Evolutionary conservation across 2,888 invertebrate genomes (phyloP), one percentile per base, ranked within the genome.

Genomic region (Drosophila ustulata): DNA sequence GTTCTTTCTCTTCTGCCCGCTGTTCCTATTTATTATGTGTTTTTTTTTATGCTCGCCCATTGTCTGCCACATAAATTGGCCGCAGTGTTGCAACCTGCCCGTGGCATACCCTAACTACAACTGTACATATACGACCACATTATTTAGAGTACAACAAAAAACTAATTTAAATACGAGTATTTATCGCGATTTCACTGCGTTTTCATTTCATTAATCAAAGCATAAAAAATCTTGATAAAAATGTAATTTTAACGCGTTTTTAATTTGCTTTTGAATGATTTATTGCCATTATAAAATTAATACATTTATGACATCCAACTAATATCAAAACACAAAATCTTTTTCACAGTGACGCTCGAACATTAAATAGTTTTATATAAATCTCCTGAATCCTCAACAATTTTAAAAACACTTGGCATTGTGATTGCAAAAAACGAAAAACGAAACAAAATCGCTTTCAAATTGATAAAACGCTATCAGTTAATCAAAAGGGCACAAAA

Each of bases 41-140:
- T 43, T 70, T 77, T 62, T 62, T 62, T 75, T 66, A 57, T 50
- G 4, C 30, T 8, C 37, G 58, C 61, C 71, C 61, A 52, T 57
- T 9, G 13, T 41, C 65, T 46, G 71, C 74, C 83, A 71, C 81
- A 83, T 67, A 74, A 82, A 82, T 80, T 79, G 82, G 58, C 76
- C 67, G 56, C 80, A 68, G 53, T 65, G 73, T 72, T 70, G 50
- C 55, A 57, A 56, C 53, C 71, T 62, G 63, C 45, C 28, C 55
- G 62, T 75, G 71, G 56, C 59, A 68, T 65, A 64, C 57, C 52
- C 58, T 52, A 37, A 50, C 32, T 11, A 51, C 39, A 51, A 46
- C 1, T 50, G 23, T n/a, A n/a, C 50, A 45, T 23, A 2, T 55
- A 28, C 23, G 23, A 55, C 43, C 23, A 45, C 39, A 49, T 49